Evolutionary conservation across 1,140 invertebrate species (phyloP).

Genomic region (Drosophila orena): DNA sequence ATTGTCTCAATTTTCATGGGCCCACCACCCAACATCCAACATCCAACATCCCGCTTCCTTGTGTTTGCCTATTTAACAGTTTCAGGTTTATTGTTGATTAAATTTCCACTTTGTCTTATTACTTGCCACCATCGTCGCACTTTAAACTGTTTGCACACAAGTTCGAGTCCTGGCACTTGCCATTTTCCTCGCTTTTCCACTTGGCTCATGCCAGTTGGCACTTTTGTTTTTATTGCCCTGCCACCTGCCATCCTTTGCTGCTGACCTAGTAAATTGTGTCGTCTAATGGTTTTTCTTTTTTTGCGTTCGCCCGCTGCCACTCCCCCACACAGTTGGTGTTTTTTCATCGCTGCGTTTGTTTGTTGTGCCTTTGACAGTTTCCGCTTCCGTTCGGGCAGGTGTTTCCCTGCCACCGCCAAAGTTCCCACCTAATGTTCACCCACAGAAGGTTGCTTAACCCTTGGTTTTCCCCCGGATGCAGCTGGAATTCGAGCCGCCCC

Average conservation of each 20-base stretch:
- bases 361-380: slow-evolving; percentile 77
- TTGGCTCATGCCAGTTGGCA: slow-evolving; percentile 39
- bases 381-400: slow-evolving; percentile 67
- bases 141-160: slow-evolving; percentile 71
- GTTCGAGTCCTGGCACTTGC: slow-evolving; percentile 24
- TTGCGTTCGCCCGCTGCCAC: slow-evolving; percentile 26
- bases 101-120: slow-evolving; percentile 66
- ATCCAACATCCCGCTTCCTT: neutral
- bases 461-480: slow-evolving; percentile 14
- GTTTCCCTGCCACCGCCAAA: slow-evolving; percentile 27
- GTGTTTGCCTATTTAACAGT: slow-evolving; percentile 60
- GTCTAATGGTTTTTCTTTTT: slow-evolving; percentile 70
- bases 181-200: slow-evolving; percentile 30
- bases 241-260: slow-evolving; percentile 52
- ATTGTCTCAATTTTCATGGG: slow-evolving; percentile 67
- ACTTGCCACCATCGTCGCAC: slow-evolving; percentile 40
- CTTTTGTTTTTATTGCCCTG: slow-evolving; percentile 64
- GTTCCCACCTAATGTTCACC: slow-evolving; percentile 11
- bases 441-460: slow-evolving; percentile 27
- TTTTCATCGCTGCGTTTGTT: slow-evolving; percentile 37
- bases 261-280: slow-evolving; percentile 74
- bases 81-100: slow-evolving; percentile 69
- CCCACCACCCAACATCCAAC: too few species aligned
- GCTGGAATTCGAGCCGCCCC: neutral
- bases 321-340: neutral